These are phyloP conservation scores for Drosophila phalerata DNA, from an alignment of 2,888 invertebrate species.

Conservation along the genomic window DNA sequence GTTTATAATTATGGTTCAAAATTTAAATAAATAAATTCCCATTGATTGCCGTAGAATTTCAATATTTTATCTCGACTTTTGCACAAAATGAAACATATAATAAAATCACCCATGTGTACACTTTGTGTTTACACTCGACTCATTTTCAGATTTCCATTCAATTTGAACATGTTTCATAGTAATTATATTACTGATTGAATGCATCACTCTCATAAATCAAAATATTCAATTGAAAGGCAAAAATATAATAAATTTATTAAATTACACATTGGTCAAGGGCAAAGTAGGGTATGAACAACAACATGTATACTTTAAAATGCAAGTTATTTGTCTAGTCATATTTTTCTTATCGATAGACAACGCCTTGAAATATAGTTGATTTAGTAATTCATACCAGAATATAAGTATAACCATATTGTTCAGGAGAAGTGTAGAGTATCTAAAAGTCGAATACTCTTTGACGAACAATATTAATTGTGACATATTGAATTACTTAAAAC, in stretches of 20 bases:
- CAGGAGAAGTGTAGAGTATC: background rate
- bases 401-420: background rate
- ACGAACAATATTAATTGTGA: background rate
- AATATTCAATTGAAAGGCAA: conserved; percentile 5
- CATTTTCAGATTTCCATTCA: conserved; percentile 9
- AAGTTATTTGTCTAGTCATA: too few relatives aligned
- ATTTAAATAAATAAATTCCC: conserved; percentile 14
- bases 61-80: conserved; percentile 26
- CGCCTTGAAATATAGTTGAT: too few relatives aligned
- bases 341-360: too few relatives aligned
- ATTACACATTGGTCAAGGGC: background rate
- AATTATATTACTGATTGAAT: conserved; percentile 18
- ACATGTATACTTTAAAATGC: too few relatives aligned
- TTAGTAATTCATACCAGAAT: too few relatives aligned
- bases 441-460: background rate
- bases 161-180: conserved; percentile 14
- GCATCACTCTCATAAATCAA: conserved; percentile 5
- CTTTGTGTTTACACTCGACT: conserved; percentile 2
- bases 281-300: background rate
- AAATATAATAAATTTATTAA: background rate
- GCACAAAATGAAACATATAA: conserved; percentile 21
- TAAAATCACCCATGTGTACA: conserved; percentile 21
- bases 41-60: conserved; percentile 5
- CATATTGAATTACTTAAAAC: background rate
- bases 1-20: conserved; percentile 7